Base-by-base conservation (phyloP, 1,140 invertebrate species). In the Caerostris darwini region DNA sequence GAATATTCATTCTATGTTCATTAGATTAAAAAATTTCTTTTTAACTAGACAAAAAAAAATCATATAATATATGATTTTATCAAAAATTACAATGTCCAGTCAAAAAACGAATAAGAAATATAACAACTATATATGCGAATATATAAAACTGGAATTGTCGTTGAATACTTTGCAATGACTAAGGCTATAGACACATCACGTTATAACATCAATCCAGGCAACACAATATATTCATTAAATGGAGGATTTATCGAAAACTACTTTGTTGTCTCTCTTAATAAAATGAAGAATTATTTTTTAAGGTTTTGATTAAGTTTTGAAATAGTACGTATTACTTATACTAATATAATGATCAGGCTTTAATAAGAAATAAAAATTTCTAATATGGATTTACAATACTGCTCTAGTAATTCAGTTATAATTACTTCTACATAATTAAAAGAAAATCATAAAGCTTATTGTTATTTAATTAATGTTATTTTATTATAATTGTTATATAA, bases 141-240 rank as follows among this genome's bases (percentile, higher is more conserved):
- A 56, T 94, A 94, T 88, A 94, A 94, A 88, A 88, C 92, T 81
- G 85, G 85, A 94, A 94, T 88, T 56, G 64, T 94, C 92, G 85
- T 88, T 94, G 92, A 94, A 89, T 94, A 94, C 92, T 94, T 94
- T 94, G 92, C 92, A 94, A 89, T 94, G 67, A 94, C 92, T 94
- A 94, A 89, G 85, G 92, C 92, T 94, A 94, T 87, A 57, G 56
- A 93, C 19, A 94, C 58, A 61, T 81, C 92, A 94, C 64, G 67
- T 69, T 71, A 94, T 57, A 86, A 92, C 91, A 94, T 81, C 67
- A 86, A 93, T 86, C 71, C 92, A 94, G 85, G 69, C 57, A 87
- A 71, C 85, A 81, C 34, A 89, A 89, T 88, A 88, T 19, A 17
- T 85, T 58, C 17, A 53, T 50, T 53, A 53, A 77, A 77, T 77